A percentile compares a stretch with the other conserved stretches of the same genome.
phyloP scores from a whole-genome alignment of 2,888 invertebrate species.

The Agriopis aurantiaria region DNA sequence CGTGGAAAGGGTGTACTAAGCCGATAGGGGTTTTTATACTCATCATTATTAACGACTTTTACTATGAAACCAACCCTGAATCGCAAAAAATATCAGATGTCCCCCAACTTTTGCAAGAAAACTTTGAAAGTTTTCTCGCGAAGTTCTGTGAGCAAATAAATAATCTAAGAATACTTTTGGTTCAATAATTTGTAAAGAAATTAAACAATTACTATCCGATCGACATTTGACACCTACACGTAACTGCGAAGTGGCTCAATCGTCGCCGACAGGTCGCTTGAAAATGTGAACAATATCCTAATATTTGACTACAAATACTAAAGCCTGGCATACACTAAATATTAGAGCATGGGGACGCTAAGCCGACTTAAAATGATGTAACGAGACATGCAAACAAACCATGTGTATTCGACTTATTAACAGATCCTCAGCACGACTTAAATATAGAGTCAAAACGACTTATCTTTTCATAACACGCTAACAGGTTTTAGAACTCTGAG shows the following conservation, averaged over 20 bases:
- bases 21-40: too few species aligned
- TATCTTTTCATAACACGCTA: conserved; percentile 28
- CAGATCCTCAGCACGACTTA: conserved; percentile 71
- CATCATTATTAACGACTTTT: too few species aligned
- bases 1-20: too few species aligned
- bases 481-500: conserved; percentile 48
- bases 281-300: conserved; percentile 77
- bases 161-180: not conserved
- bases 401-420: conserved; percentile 81
- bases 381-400: conserved; percentile 77
- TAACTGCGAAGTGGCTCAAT: conserved; percentile 72
- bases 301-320: conserved; percentile 83
- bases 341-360: conserved; percentile 80
- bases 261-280: conserved; percentile 64
- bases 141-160: not conserved
- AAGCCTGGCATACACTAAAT: conserved; percentile 81
- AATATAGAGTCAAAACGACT: conserved; percentile 45
- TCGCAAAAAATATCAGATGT: too few species aligned
- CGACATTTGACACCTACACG: conserved; percentile 69
- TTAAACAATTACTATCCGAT: conserved; percentile 55
- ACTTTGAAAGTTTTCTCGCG: not conserved
- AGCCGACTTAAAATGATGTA: conserved; percentile 82
- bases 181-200: conserved; percentile 16
- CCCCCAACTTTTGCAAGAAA: not conserved
- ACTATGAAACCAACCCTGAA: too few species aligned